phyloP scores from a whole-genome alignment of 2,113 vertebrate species.

The Tetrax tetrax region DNA sequence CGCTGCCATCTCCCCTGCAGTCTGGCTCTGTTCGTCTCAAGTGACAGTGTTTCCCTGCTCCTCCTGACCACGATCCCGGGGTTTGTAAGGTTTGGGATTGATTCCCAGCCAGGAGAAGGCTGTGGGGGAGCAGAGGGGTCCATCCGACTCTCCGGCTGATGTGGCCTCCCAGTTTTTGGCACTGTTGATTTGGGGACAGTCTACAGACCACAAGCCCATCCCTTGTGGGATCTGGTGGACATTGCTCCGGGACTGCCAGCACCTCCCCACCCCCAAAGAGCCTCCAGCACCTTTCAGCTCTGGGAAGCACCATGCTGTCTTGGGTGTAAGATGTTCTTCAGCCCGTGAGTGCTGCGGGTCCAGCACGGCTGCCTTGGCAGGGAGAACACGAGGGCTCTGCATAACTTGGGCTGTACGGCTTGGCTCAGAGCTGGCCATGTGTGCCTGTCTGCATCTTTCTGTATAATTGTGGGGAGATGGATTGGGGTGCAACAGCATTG shows the following conservation, averaged over 20 bases:
- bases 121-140: background rate
- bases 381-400: background rate
- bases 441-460: background rate
- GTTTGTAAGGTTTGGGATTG: background rate
- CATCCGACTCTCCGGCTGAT: background rate
- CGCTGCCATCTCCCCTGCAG: constrained; percentile 1
- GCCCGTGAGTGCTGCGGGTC: background rate
- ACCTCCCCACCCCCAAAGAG: background rate
- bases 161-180: background rate
- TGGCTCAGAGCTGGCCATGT: background rate
- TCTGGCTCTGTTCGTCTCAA: background rate
- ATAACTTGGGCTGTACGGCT: background rate
- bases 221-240: background rate
- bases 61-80: background rate
- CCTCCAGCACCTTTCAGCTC: background rate
- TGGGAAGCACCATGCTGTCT: fast-evolving
- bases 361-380: background rate
- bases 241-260: background rate
- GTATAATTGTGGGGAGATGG: background rate
- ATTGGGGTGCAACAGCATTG: fast-evolving
- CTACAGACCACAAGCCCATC: background rate
- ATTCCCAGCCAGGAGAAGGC: background rate
- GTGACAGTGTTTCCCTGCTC: background rate
- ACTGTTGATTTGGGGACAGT: background rate
- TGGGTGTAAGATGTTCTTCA: background rate